Evolutionary conservation across 2,113 vertebrate species (phyloP), one percentile per base, ranked within the genome.

Genomic region (Myrmophylax atrothorax): DNA sequence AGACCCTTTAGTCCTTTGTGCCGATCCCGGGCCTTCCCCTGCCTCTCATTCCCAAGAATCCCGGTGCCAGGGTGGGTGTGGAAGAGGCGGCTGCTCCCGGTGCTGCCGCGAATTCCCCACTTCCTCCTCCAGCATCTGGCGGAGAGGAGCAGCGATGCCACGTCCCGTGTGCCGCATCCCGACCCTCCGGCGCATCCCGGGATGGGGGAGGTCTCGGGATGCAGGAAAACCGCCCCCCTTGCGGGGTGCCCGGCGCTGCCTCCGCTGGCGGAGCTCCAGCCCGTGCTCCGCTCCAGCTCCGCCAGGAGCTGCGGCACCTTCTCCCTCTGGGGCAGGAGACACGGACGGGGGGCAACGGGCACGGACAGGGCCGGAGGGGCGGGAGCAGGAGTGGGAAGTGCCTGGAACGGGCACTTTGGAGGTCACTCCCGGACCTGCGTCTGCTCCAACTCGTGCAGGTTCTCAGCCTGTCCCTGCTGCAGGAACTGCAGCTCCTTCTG

Each of bases 261-360:
- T 97, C 98, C 98, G 98, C 90, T 97, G 97, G 7, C 97, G 90
- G 38, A 97, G 94, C 84, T 98, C 98, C 93, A 98, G 88, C 14
- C 85, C 58, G 66, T 98, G 98, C 50, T 98, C 33, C 89, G 94
- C 94, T 98, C 98, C 64, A 97, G 96, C 29, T 97, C 96, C 1
- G 96, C 97, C 93, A 98, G 49, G 25, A 97, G 75, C 9, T 96
- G 83, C n/a, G n/a, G n/a, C 68, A 97, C 90, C 91, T 98, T 98
- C 84, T 98, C 98, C 2, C 91, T 89, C 98, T 98, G 93, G 49
- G 24, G 25, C 6, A 23, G 29, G 70, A 46, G 29, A 91, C 22
- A 19, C 29, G 52, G 70, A 1, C 0, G 11, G 28, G 52, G 17
- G 9, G 1, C 42, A 49, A 31, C 62, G 38, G 47, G 47, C 47